A percentile compares a stretch with the other conserved stretches of the same genome.
Evolutionary conservation across 2,113 vertebrate genomes (phyloP).

Genomic region (Tupaia tana): DNA sequence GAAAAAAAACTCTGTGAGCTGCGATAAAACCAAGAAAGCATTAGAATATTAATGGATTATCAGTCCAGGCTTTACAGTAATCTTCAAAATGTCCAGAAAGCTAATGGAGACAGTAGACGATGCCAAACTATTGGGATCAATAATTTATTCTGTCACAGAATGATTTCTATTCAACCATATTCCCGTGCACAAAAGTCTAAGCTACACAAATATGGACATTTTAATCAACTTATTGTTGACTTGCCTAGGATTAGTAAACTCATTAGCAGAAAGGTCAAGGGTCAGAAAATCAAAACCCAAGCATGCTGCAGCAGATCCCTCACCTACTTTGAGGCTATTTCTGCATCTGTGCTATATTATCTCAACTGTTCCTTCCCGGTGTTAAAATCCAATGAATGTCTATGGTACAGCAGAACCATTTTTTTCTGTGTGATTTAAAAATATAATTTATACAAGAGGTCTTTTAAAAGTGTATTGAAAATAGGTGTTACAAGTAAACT

Average conservation of each 20-base stretch:
- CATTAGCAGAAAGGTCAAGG: not conserved
- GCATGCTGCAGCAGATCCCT: not conserved
- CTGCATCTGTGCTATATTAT: not conserved
- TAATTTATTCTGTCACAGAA: no score
- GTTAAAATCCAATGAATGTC: not conserved
- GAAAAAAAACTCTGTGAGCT: not conserved
- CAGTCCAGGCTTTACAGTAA: not conserved
- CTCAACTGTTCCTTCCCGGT: not conserved
- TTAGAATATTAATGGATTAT: not conserved
- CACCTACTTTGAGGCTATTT: not conserved
- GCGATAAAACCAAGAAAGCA: not conserved
- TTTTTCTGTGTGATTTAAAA: not conserved
- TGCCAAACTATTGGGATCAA: not conserved
- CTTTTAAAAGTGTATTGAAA: no score
- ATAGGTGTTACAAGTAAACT: no score
- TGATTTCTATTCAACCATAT: not conserved
- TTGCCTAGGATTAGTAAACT: not conserved
- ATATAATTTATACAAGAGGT: not conserved
- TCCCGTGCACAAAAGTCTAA: not conserved
- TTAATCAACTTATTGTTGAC: not conserved
- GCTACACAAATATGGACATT: not conserved
- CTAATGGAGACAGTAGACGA: not conserved
- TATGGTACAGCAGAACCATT: not conserved
- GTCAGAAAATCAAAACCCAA: not conserved
- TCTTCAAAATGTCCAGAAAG: not conserved